Conservation (phyloP, 2,888 invertebrate genomes). For the Patella ulyssiponensis region DNA sequence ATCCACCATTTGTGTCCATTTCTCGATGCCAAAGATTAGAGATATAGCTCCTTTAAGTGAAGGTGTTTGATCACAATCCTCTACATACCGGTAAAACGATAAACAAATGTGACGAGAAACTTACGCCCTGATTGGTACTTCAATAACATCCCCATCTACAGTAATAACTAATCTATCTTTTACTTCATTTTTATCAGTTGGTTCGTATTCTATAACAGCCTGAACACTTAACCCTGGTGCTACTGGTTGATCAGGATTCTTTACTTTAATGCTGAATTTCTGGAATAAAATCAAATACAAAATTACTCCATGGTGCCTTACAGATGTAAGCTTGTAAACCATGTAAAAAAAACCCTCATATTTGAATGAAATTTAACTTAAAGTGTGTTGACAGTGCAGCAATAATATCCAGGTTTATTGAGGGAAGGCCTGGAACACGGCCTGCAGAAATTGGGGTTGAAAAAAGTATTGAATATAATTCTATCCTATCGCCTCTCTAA, state of each 20-base stretch:
- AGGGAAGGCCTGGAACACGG: too few relatives aligned
- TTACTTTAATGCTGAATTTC: conserved; percentile 68
- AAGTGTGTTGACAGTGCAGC: not conserved
- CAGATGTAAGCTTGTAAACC: not conserved
- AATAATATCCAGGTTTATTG: too few relatives aligned
- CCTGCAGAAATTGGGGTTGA: too few relatives aligned
- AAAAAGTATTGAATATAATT: too few relatives aligned
- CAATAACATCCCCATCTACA: conserved; percentile 69
- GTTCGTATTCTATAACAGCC: conserved; percentile 65
- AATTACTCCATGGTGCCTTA: too few relatives aligned
- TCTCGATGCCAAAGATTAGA: too few relatives aligned
- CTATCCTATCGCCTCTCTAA: too few relatives aligned
- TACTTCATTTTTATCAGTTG: conserved; percentile 54
- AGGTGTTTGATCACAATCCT: too few relatives aligned
- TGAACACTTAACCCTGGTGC: conserved; percentile 69
- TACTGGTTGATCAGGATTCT: conserved; percentile 67
- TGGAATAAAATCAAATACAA: conserved; percentile 39
- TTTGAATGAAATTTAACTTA: not conserved
- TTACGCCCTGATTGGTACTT: conserved; percentile 67
- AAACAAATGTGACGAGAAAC: conserved; percentile 22
- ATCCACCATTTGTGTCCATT: too few relatives aligned
- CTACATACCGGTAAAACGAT: too few relatives aligned
- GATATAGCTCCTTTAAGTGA: too few relatives aligned
- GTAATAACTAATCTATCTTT: conserved; percentile 68
- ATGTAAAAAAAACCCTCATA: not conserved